A percentile compares a stretch with the other conserved stretches of the same genome.
Evolutionary conservation across 2,797 vertebrate genomes (phyloP).

Genomic region (Parauchenoglanis ngamensis): DNA sequence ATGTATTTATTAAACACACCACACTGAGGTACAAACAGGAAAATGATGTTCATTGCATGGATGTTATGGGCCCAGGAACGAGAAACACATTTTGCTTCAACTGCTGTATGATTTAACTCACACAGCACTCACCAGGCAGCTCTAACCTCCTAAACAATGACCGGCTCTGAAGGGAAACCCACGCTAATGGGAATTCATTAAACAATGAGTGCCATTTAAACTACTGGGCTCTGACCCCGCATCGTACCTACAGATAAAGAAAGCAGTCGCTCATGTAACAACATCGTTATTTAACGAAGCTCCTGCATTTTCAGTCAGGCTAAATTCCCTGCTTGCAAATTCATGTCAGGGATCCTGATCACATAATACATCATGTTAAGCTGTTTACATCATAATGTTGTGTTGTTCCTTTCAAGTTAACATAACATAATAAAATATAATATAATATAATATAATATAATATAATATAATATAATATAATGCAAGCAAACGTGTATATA

Average conservation of each 20-base stretch:
- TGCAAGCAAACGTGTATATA: too few relatives aligned
- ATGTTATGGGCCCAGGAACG: background rate
- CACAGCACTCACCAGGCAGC: background rate
- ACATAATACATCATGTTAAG: too few relatives aligned
- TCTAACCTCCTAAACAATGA: background rate
- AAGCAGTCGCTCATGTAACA: background rate
- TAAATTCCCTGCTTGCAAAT: background rate
- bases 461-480: too few relatives aligned
- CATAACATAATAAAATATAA: too few relatives aligned
- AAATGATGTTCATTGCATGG: background rate
- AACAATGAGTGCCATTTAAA: background rate
- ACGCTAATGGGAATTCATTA: background rate
- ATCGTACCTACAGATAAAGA: background rate
- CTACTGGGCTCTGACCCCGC: background rate
- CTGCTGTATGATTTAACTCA: background rate
- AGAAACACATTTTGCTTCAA: background rate
- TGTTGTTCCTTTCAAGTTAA: too few relatives aligned
- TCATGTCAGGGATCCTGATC: background rate
- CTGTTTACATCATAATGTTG: too few relatives aligned
- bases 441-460: too few relatives aligned
- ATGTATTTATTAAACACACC: background rate
- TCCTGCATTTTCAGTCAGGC: background rate
- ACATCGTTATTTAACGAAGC: background rate
- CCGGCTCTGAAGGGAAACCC: background rate
- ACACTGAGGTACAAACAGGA: background rate